Evolutionary conservation across 1,140 invertebrate genomes (phyloP).

Genomic region (Drosophila kanapiae): DNA sequence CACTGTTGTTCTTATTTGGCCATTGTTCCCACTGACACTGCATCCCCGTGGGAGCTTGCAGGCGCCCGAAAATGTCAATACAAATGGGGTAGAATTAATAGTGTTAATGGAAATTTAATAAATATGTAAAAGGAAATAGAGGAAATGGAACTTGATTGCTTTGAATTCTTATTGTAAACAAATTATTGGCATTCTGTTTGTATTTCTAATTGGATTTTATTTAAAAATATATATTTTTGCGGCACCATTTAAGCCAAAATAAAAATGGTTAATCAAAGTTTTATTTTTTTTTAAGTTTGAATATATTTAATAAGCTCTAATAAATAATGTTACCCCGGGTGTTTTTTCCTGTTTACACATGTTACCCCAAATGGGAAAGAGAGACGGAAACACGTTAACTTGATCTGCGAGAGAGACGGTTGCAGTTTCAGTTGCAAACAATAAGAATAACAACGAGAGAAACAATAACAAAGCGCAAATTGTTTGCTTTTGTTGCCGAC

Average conservation of each 20-base stretch:
- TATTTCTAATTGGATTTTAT: no score
- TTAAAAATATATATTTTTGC: no score
- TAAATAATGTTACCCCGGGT: not conserved
- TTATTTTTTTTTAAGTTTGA: no score
- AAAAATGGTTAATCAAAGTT: no score
- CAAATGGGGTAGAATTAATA: constrained; percentile 4
- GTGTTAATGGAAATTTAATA: not conserved
- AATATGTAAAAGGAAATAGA: no score
- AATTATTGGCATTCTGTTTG: no score
- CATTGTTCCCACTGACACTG: constrained; percentile 67
- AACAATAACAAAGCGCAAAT: constrained; percentile 57
- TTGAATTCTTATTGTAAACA: no score
- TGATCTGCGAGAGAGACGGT: constrained; percentile 33
- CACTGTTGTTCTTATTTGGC: constrained; percentile 56
- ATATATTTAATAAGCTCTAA: no score
- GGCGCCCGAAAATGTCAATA: constrained; percentile 55
- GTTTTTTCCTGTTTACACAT: constrained; percentile 43
- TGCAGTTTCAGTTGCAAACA: constrained; percentile 22
- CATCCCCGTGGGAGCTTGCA: constrained; percentile 75
- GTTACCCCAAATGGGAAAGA: constrained; percentile 37
- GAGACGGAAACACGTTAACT: constrained; percentile 34
- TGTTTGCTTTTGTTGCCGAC: constrained; percentile 60
- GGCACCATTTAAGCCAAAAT: no score
- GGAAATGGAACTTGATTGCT: no score
- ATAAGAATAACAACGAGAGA: constrained; percentile 23